Base-by-base conservation (phyloP, 2,113 vertebrate species). In the Myrmecophaga tridactyla region DNA sequence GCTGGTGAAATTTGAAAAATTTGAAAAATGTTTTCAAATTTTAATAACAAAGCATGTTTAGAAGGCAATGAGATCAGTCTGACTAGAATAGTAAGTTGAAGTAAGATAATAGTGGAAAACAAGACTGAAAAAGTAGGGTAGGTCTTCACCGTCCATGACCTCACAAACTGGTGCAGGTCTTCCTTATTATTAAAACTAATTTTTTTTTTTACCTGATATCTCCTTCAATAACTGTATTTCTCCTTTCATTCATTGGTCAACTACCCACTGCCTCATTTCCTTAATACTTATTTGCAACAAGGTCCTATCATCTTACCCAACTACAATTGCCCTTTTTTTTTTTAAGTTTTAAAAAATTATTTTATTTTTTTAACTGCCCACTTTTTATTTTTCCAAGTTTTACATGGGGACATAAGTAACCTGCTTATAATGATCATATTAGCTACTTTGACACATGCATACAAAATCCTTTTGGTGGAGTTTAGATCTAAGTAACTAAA, bases 21-120 rank as follows among this genome's bases (percentile, higher is more conserved):
- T n/a, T n/a, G n/a, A 43, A 87, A 13, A 77, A 46, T 69, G 43
- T 89, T 90, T 90, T 81, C 29, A 87, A 93, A 75, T 75, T 84
- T 75, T 75, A 92, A 86, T 39, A 69, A 82, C 63, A 88, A 91
- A 67, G 23, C 51, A 82, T 72, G 29, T 70, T 70, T 83, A 89
- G 20, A 76, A 56, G 80, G 21, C 31, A 87, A 67, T 83, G 60
- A 85, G 70, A 80, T 17, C 53, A 56, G 17, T 56, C 60, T 63
- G 31, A 75, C 18, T 73, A 80, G 56, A 87, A 77, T 18, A 41
- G 53, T 88, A 25, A 67, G 67, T 34, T 43, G 41, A 69, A 56
- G 53, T 20, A 56, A 56, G 67, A 60, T 10, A 81, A 76, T 31
- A 27, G 8, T 87, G 20, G 88, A 73, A 46, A 86, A 65, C 43